A percentile compares a stretch with the other conserved stretches of the same genome.
These are phyloP conservation scores for Calidris pugnax DNA, from an alignment of 2,113 vertebrate species.

Conservation along the genomic window DNA sequence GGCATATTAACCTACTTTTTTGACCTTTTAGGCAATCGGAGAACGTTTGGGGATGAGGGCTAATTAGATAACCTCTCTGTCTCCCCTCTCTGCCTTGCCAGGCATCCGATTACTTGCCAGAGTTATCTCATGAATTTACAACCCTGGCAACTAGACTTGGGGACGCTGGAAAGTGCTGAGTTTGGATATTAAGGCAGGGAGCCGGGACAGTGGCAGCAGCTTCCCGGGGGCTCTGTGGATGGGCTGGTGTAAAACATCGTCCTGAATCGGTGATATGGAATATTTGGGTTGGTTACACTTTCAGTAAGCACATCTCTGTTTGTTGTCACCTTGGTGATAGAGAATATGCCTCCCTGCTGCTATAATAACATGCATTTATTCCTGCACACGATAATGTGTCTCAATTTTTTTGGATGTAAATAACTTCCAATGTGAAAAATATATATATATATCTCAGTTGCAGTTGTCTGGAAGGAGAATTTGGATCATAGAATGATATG, in stretches of 20 bases:
- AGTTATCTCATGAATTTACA: slow-evolving; percentile 50
- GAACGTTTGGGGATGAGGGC: neutral
- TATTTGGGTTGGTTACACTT: neutral
- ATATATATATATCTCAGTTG: neutral
- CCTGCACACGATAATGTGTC: no score
- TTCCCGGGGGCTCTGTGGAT: neutral
- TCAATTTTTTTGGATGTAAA: neutral
- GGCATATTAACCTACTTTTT: slow-evolving; percentile 45
- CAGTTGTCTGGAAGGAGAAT: neutral
- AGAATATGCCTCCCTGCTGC: neutral
- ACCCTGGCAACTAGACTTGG: neutral
- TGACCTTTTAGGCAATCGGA: slow-evolving; percentile 41
- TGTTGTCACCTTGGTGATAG: neutral
- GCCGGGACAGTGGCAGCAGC: neutral
- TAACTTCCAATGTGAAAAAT: neutral
- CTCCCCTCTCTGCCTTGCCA: neutral
- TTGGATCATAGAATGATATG: neutral
- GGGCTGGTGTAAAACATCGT: rapidly evolving
- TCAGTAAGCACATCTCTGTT: neutral
- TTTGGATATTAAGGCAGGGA: neutral
- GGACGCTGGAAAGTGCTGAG: slow-evolving; percentile 17
- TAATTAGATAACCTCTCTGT: slow-evolving; percentile 30
- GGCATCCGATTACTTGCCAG: slow-evolving; percentile 42
- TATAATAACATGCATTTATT: rapidly evolving
- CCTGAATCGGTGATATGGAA: neutral